phyloP scores from a whole-genome alignment of 2,888 invertebrate species.

The Myopa tessellatipennis region DNA sequence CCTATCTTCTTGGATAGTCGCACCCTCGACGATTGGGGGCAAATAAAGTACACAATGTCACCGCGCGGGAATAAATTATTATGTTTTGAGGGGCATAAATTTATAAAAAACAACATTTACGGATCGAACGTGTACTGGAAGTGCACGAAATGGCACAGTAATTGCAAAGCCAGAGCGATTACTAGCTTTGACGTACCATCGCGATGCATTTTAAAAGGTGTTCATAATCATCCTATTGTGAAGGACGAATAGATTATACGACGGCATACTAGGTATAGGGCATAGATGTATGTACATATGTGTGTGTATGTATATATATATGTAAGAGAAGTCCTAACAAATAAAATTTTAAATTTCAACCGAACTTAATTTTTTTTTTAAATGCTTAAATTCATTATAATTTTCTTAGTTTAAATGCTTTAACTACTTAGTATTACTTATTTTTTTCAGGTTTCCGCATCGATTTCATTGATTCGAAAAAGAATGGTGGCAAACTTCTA shows the following conservation, averaged over 20 bases:
- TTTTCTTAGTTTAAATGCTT: conserved; percentile 4
- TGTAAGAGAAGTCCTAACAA: conserved; percentile 1
- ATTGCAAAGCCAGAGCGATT: conserved; percentile 66
- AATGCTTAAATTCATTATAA: background rate
- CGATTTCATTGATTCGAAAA: conserved; percentile 67
- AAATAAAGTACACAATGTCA: conserved; percentile 60
- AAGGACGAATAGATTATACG: conserved; percentile 49
- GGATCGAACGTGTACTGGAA: conserved; percentile 68
- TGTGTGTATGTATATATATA: conserved; percentile 7
- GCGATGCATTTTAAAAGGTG: conserved; percentile 62
- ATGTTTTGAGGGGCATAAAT: conserved; percentile 65
- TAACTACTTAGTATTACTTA: conserved; percentile 26
- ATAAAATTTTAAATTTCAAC: conserved; percentile 20
- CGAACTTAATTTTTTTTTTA: conserved; percentile 27
- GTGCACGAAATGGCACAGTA: conserved; percentile 67
- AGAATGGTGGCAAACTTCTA: conserved; percentile 67
- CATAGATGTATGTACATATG: conserved; percentile 8
- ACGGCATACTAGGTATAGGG: conserved; percentile 10
- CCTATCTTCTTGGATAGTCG: conserved; percentile 56
- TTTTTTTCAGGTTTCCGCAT: conserved; percentile 63
- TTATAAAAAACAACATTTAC: conserved; percentile 66
- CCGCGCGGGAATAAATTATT: conserved; percentile 64
- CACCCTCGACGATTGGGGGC: conserved; percentile 59
- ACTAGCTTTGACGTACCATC: conserved; percentile 59
- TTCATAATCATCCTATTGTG: conserved; percentile 63